Conservation (phyloP, 2,113 vertebrate species). For the Pygoscelis antarcticus region DNA sequence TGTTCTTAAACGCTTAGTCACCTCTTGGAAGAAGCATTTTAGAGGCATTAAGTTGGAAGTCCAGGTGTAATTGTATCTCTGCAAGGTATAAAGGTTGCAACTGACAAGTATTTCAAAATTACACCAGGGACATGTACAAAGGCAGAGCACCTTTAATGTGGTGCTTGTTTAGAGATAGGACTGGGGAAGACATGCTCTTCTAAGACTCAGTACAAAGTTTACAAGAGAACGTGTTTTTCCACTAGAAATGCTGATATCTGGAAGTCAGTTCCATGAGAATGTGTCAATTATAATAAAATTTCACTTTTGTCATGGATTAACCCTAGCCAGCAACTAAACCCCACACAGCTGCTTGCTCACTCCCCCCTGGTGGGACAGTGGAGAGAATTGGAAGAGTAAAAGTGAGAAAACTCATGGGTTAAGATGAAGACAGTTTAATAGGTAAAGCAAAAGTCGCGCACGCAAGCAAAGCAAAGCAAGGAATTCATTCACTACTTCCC, state of each 20-base stretch:
- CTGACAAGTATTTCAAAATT: conserved; percentile 2
- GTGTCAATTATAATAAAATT: background rate
- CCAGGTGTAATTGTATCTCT: background rate
- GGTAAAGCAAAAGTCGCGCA: too few species aligned
- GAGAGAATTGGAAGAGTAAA: too few species aligned
- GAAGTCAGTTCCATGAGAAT: background rate
- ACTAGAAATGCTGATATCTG: background rate
- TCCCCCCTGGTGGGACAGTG: too few species aligned
- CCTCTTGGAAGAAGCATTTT: conserved; percentile 31
- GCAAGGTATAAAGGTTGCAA: background rate
- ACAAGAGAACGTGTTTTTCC: background rate
- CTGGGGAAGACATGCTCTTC: background rate
- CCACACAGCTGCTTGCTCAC: too few species aligned
- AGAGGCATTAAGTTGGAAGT: conserved; percentile 46
- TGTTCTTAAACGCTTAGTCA: conserved; percentile 48
- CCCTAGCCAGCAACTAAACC: too few species aligned
- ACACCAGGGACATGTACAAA: background rate
- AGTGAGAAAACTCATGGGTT: too few species aligned
- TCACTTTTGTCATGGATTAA: too few species aligned
- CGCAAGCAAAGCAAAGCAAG: too few species aligned
- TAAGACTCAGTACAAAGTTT: background rate
- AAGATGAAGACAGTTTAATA: too few species aligned
- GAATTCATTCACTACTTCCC: too few species aligned
- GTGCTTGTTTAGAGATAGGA: background rate
- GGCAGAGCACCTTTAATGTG: background rate